Percentiles rank a stretch among this genome's conserved stretches.
These are phyloP conservation scores for Sparidentex hasta DNA, from an alignment of 2,797 vertebrate species.

Conservation along the genomic window DNA sequence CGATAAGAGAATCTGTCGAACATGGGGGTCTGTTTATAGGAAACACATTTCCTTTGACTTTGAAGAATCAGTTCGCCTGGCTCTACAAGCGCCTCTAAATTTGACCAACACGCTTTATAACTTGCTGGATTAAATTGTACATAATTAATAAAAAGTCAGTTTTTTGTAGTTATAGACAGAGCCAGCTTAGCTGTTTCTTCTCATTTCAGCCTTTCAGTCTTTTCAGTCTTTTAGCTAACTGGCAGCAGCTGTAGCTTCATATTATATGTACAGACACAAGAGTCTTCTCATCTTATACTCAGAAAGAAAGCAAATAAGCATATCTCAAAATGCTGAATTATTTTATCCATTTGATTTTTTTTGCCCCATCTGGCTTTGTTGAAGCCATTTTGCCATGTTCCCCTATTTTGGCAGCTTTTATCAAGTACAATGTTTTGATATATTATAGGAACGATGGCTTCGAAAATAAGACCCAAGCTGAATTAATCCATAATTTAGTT, in stretches of 20 bases:
- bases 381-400: background rate
- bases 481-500: background rate
- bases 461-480: constrained; percentile 6
- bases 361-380: background rate
- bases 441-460: background rate
- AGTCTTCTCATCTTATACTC: background rate
- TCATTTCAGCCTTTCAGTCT: background rate
- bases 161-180: background rate
- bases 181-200: too few species aligned
- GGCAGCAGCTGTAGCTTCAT: background rate
- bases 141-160: background rate
- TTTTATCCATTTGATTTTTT: background rate
- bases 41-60: background rate
- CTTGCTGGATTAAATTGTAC: too few species aligned
- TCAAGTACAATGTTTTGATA: background rate
- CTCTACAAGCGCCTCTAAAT: too few species aligned
- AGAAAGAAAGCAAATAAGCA: background rate
- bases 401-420: background rate
- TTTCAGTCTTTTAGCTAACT: background rate
- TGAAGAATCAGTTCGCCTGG: background rate
- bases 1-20: background rate
- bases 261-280: background rate
- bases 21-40: background rate
- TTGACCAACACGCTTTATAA: too few species aligned
- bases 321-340: background rate